These are phyloP conservation scores for Champsocephalus esox DNA, from an alignment of 2,797 vertebrate genomes.

Conservation along the genomic window DNA sequence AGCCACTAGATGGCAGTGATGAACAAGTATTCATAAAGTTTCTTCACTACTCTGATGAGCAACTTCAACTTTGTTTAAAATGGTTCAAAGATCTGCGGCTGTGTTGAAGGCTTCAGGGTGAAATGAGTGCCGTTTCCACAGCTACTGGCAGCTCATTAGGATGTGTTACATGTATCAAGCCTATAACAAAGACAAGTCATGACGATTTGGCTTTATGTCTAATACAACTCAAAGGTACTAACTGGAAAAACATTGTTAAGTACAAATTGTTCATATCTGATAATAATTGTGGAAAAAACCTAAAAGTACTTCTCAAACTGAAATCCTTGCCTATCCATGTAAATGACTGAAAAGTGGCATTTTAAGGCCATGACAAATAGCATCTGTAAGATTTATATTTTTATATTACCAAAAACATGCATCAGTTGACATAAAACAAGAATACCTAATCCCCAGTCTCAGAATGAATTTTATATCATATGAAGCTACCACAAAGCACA, in stretches of 20 bases:
- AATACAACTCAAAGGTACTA: conserved; percentile 39
- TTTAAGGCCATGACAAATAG: conserved; percentile 44
- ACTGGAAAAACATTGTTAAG: conserved; percentile 33
- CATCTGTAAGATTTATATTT: conserved; percentile 48
- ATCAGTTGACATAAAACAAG: conserved; percentile 21
- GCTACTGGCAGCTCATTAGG: conserved; percentile 35
- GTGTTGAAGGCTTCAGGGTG: conserved; percentile 27
- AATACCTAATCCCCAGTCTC: conserved; percentile 22
- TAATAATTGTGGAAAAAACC: conserved; percentile 52
- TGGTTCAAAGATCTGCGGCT: conserved; percentile 26
- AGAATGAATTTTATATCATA: conserved; percentile 4
- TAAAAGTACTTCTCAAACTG: conserved; percentile 36
- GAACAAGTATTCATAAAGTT: conserved; percentile 45
- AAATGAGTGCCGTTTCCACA: conserved; percentile 27
- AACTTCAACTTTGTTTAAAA: conserved; percentile 35
- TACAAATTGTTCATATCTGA: conserved; percentile 43
- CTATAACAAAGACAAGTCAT: conserved; percentile 42
- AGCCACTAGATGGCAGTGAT: conserved; percentile 83
- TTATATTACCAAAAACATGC: conserved; percentile 37
- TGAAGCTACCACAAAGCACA: conserved; percentile 21
- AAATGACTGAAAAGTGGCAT: conserved; percentile 26
- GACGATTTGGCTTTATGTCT: conserved; percentile 36
- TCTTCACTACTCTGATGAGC: conserved; percentile 3
- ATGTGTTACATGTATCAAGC: conserved; percentile 35
- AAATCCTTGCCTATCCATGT: conserved; percentile 32